Evolutionary conservation across 2,113 vertebrate genomes (phyloP).

Genomic region (Copsychus sechellarum): DNA sequence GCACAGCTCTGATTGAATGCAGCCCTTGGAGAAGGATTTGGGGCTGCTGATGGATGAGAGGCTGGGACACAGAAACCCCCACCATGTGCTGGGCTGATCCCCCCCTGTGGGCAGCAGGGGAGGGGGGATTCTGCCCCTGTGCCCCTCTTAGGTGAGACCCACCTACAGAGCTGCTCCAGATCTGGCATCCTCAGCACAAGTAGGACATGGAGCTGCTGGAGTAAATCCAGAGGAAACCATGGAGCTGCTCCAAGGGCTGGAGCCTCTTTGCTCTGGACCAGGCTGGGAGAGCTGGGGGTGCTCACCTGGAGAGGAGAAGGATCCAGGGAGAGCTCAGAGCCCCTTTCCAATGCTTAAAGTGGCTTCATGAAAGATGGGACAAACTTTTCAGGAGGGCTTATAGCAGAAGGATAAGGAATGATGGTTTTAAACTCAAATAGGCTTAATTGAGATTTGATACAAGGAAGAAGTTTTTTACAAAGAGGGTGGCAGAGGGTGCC

Average conservation of each 20-base stretch:
- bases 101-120: background rate
- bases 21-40: background rate
- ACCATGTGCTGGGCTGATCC: background rate
- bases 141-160: fast-evolving
- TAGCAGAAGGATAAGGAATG: background rate
- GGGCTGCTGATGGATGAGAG: background rate
- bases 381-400: background rate
- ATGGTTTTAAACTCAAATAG: background rate
- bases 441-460: background rate
- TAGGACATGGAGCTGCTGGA: background rate
- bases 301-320: background rate
- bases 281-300: background rate
- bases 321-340: background rate
- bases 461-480: background rate
- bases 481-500: background rate
- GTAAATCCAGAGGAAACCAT: background rate
- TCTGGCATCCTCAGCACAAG: background rate
- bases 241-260: fast-evolving
- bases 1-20: background rate
- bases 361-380: background rate
- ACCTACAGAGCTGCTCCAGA: background rate
- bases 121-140: background rate
- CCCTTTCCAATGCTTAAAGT: background rate
- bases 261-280: background rate
- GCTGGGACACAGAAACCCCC: background rate